phyloP scores from a whole-genome alignment of 2,113 vertebrate species.

The Mionectes macconnelli region DNA sequence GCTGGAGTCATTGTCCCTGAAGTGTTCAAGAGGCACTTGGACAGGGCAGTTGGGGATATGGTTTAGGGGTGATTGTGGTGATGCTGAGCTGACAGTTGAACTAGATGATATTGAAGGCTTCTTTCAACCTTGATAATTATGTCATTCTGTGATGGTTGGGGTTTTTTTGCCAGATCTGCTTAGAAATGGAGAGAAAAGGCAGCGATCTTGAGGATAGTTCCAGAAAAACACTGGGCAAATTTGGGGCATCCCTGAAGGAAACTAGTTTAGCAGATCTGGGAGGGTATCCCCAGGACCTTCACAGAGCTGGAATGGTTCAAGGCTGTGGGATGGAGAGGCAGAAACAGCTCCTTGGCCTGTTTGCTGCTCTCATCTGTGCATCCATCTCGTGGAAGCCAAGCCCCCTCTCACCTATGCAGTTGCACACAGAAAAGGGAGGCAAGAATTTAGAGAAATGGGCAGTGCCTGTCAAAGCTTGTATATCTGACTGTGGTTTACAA shows the following conservation, averaged over 20 bases:
- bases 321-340: neutral
- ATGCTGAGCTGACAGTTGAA: neutral
- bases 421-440: neutral
- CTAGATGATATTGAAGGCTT: neutral
- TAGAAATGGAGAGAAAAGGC: neutral
- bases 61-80: neutral
- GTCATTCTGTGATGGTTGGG: neutral
- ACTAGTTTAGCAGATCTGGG: neutral
- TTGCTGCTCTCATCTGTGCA: neutral
- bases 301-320: rapidly evolving
- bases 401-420: neutral
- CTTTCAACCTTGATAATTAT: neutral
- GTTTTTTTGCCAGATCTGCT: neutral
- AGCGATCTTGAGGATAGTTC: neutral
- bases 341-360: neutral
- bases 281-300: neutral
- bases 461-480: neutral
- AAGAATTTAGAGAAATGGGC: neutral
- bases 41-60: neutral
- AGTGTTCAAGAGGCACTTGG: neutral
- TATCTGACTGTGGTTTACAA: neutral
- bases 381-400: neutral
- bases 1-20: neutral
- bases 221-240: neutral
- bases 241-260: neutral